Conservation (phyloP, 2,888 invertebrate genomes). For the Fragum fragum region DNA sequence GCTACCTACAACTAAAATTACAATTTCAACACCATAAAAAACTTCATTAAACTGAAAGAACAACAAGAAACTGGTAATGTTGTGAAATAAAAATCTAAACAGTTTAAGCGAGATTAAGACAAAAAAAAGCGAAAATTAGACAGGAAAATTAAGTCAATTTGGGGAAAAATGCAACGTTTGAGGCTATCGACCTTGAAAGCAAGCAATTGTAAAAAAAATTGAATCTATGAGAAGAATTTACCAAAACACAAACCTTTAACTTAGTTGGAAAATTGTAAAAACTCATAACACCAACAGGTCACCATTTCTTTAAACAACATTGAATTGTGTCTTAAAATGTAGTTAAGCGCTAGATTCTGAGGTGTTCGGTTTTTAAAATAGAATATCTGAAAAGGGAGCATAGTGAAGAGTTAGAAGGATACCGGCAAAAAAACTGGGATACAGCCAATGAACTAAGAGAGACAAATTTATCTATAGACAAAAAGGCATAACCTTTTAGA, state of each 20-base stretch:
- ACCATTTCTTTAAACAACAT: neutral
- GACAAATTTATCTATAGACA: constrained; percentile 27
- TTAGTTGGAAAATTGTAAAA: constrained; percentile 10
- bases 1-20: neutral
- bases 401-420: neutral
- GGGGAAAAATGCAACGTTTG: constrained; percentile 17
- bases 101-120: too few relatives aligned
- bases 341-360: neutral
- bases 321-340: neutral
- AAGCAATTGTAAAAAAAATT: neutral
- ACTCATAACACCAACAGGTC: neutral
- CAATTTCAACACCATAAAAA: neutral
- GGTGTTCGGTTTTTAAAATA: neutral
- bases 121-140: constrained; percentile 27
- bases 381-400: neutral
- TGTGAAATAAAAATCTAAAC: constrained; percentile 30
- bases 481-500: constrained; percentile 6
- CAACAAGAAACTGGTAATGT: neutral
- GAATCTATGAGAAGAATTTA: neutral
- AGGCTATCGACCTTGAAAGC: constrained; percentile 17
- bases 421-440: too few relatives aligned
- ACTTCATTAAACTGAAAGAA: constrained; percentile 3
- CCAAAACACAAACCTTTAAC: neutral
- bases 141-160: neutral
- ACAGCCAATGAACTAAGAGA: constrained; percentile 31